Conservation (phyloP, 2,888 invertebrate genomes). For the Agrenia bidenticulata region DNA sequence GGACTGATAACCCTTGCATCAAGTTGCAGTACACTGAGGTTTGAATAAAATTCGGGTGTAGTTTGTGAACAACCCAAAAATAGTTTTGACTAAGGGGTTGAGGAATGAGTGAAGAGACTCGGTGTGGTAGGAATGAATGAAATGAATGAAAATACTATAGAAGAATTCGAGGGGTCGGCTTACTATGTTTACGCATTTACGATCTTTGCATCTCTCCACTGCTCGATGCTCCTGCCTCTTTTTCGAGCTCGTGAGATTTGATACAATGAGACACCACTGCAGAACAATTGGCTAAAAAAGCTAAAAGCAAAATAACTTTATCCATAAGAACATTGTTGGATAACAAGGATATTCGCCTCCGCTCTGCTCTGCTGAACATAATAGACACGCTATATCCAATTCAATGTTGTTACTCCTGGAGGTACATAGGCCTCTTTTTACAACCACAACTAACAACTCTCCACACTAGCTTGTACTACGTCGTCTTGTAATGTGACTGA, state of each 20-base stretch:
- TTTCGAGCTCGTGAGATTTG: neutral
- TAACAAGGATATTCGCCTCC: too few species aligned
- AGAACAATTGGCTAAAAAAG: neutral
- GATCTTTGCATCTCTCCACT: slow-evolving; percentile 4
- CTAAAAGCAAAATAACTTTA: neutral
- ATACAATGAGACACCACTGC: neutral
- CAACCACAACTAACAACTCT: neutral
- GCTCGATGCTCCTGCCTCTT: neutral
- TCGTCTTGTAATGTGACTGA: neutral
- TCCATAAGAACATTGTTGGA: neutral
- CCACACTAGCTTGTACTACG: neutral
- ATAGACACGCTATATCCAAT: too few species aligned
- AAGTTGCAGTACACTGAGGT: neutral
- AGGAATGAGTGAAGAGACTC: neutral
- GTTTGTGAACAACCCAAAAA: neutral
- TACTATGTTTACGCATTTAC: slow-evolving; percentile 25
- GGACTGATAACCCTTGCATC: too few species aligned
- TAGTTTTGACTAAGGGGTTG: neutral
- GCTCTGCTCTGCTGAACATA: too few species aligned
- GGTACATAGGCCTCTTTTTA: neutral
- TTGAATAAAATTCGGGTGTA: neutral
- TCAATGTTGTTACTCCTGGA: neutral
- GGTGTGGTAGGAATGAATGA: slow-evolving; percentile 39
- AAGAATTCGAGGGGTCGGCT: slow-evolving; percentile 30
- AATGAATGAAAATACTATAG: slow-evolving; percentile 46